Evolutionary conservation across 1,140 invertebrate species (phyloP).

Genomic region (Bilobella aurantiaca): DNA sequence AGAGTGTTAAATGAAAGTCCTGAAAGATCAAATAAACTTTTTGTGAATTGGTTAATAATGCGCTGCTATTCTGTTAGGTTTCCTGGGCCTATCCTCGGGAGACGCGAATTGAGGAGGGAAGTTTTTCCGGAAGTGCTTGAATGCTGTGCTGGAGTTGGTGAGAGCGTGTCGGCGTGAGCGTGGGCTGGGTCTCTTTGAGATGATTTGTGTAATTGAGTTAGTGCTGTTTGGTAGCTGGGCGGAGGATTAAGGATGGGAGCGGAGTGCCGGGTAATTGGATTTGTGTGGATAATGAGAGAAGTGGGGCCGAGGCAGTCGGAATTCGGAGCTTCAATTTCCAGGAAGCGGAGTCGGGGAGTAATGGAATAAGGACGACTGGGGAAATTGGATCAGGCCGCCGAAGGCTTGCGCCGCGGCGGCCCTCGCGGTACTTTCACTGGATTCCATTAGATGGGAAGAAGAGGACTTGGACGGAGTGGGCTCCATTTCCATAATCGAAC

Average conservation of each 20-base stretch:
- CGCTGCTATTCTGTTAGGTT: too few relatives aligned
- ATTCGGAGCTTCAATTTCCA: neutral
- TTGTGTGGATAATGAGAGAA: slow-evolving; percentile 3
- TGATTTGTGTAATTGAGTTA: slow-evolving; percentile 5
- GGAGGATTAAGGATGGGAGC: neutral
- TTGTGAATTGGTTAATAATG: too few relatives aligned
- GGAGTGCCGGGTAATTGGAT: neutral
- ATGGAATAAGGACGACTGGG: neutral
- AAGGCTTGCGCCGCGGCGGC: neutral
- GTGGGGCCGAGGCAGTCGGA: neutral
- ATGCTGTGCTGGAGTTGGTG: neutral
- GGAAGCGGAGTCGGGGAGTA: neutral
- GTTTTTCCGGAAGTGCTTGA: neutral
- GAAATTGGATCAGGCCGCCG: neutral
- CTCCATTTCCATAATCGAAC: slow-evolving; percentile 8
- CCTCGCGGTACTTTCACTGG: neutral
- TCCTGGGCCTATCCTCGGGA: too few relatives aligned
- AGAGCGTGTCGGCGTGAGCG: too few relatives aligned
- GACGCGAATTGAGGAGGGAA: neutral
- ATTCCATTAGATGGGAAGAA: neutral
- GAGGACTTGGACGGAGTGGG: too few relatives aligned
- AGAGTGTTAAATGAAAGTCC: too few relatives aligned
- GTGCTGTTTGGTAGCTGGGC: neutral
- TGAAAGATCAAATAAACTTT: too few relatives aligned
- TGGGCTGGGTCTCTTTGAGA: neutral